Evolutionary conservation across 1,140 invertebrate species (phyloP), one percentile per base, ranked within the genome.

Genomic region (Venturia canescens): DNA sequence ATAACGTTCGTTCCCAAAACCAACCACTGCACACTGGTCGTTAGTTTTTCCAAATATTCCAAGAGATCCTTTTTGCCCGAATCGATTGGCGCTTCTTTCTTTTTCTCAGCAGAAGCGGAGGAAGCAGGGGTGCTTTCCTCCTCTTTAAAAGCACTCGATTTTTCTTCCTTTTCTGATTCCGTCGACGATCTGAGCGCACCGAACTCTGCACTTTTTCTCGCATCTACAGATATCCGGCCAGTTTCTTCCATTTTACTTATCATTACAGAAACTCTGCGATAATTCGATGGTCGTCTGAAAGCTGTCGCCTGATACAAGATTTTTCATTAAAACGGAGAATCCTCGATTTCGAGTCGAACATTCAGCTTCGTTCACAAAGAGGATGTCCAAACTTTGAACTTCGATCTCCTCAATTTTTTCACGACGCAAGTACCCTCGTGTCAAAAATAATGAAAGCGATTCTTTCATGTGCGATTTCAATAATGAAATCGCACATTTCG

Each of bases 261-360:
- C 2, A 91, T 89, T 53, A 93, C 88, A 0, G 93, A 93, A 87
- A 93, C 91, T 81, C 91, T 90, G 18, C 92, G 90, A 82, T 92
- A 94, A 87, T 93, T 92, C 0, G 93, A 93, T 0, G 94, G 93
- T 21, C 92, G 88, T 82, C 91, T 92, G 81, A 93, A 92, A 3
- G 90, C 85, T 82, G 86, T 82, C 11, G 77, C 78, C 90, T 90
- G 53, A 74, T 26, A 27, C n/a, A 66, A 70, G 80, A 63, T 72
- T 60, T 23, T 78, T 50, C 29, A 75, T 82, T 50, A 29, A 34
- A 67, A 70, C n/a, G 69, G 6, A 86, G 72, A 6, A 81, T 1
- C 7, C 38, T 83, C 53, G 18, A 60, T 48, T 38, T 76, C 15
- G n/a, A 38, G 18, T 67, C 50, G 27, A 31, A 50, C n/a, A n/a